phyloP scores from a whole-genome alignment of 2,113 vertebrate species.

The Bubo scandiacus region DNA sequence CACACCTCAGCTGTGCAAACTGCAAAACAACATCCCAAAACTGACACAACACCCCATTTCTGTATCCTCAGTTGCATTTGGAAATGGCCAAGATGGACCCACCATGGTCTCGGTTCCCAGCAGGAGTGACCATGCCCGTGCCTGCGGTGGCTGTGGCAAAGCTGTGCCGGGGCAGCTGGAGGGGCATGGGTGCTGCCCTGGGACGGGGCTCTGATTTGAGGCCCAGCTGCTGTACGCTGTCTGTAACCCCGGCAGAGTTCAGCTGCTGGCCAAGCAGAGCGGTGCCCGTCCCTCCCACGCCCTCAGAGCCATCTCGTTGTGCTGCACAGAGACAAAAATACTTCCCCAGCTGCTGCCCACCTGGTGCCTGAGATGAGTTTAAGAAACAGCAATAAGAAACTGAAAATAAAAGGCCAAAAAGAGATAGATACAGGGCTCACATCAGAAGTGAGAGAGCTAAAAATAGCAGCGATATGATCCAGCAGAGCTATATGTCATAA shows the following conservation, averaged over 20 bases:
- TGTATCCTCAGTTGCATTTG: rapidly evolving
- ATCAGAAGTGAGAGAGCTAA: not conserved
- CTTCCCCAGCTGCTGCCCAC: conserved; percentile 49
- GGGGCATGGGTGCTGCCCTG: not conserved
- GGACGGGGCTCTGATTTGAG: not conserved
- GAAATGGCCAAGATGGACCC: not conserved
- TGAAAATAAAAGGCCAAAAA: conserved; percentile 27
- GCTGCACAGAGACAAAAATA: conserved; percentile 15
- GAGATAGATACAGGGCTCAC: not conserved
- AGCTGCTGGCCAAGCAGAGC: not conserved
- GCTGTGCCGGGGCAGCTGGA: not conserved
- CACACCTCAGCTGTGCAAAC: not conserved
- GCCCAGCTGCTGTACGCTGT: not conserved
- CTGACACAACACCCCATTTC: not conserved
- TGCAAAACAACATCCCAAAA: not conserved
- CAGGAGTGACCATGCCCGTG: rapidly evolving
- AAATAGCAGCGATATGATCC: not conserved
- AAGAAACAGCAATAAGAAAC: conserved; percentile 25
- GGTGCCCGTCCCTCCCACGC: rapidly evolving
- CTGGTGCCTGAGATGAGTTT: not conserved
- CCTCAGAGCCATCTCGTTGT: not conserved
- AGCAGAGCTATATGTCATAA: not conserved
- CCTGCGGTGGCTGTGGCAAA: not conserved
- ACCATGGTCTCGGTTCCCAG: rapidly evolving
- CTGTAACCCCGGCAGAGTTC: not conserved